These are phyloP conservation scores for Prorops nasuta DNA, from an alignment of 1,140 invertebrate genomes.

Conservation along the genomic window DNA sequence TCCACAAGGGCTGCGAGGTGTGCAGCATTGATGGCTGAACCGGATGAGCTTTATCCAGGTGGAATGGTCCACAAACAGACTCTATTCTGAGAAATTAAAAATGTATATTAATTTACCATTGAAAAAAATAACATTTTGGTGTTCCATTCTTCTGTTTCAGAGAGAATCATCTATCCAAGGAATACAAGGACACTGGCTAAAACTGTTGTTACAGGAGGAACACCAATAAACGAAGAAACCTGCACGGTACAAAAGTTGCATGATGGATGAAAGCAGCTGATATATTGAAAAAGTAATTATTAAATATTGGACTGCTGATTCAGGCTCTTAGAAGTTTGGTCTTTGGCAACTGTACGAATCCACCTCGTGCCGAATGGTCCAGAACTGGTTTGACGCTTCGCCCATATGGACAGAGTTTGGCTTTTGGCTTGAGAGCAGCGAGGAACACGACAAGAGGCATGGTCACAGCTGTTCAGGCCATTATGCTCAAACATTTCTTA, in stretches of 20 bases:
- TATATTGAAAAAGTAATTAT: conserved; percentile 2
- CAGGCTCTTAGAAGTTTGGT: conserved; percentile 61
- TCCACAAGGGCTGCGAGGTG: conserved; percentile 43
- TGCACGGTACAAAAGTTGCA: conserved; percentile 58
- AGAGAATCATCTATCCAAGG: conserved; percentile 55
- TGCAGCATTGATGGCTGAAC: conserved; percentile 47
- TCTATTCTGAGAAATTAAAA: too few relatives aligned
- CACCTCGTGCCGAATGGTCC: conserved; percentile 64
- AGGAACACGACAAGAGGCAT: conserved; percentile 66
- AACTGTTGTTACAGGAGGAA: conserved; percentile 58
- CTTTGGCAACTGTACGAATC: conserved; percentile 62
- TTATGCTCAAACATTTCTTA: conserved; percentile 68
- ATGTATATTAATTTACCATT: too few relatives aligned
- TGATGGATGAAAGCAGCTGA: neutral
- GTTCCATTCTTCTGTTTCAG: conserved; percentile 40
- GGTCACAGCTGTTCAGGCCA: conserved; percentile 66
- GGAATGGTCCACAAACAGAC: neutral
- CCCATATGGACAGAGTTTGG: conserved; percentile 59
- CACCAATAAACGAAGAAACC: conserved; percentile 64
- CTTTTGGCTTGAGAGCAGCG: conserved; percentile 62
- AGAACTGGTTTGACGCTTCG: conserved; percentile 62
- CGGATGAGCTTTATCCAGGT: conserved; percentile 50
- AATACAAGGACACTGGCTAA: conserved; percentile 45
- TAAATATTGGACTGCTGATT: conserved; percentile 9
- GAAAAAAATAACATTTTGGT: too few relatives aligned